phyloP scores from a whole-genome alignment of 2,797 vertebrate genomes.

The Melanotaenia pygmaea region DNA sequence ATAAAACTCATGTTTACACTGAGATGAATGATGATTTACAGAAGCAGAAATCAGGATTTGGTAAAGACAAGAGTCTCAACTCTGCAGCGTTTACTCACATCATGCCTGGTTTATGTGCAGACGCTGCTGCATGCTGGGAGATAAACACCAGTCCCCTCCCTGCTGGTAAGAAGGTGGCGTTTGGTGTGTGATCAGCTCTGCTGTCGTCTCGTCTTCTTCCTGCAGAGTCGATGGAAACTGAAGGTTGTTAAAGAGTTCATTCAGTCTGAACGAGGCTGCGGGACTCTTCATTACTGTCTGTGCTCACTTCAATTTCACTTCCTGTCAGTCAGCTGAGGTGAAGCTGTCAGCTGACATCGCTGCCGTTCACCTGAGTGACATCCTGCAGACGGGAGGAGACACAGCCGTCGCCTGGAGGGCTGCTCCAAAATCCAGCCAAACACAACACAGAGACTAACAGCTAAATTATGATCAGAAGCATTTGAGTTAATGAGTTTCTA shows the following conservation, averaged over 20 bases:
- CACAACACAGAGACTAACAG: no score
- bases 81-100: no score
- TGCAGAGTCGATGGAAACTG: neutral
- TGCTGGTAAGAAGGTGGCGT: neutral
- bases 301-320: neutral
- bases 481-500: neutral
- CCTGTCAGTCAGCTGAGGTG: conserved; percentile 1
- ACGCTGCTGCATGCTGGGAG: conserved; percentile 2
- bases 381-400: neutral
- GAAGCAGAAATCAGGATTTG: no score
- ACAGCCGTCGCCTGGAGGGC: neutral
- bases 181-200: neutral
- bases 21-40: no score
- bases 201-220: neutral
- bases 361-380: no score
- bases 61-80: no score
- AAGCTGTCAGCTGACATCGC: no score
- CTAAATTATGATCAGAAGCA: neutral
- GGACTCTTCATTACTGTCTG: neutral
- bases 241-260: conserved; percentile 5
- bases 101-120: no score
- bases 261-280: neutral
- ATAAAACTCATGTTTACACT: no score
- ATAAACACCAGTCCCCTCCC: neutral
- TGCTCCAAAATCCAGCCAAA: no score